Evolutionary conservation across 2,797 vertebrate species (phyloP), one percentile per base, ranked within the genome.

Genomic region (Melanotaenia trifasciata): DNA sequence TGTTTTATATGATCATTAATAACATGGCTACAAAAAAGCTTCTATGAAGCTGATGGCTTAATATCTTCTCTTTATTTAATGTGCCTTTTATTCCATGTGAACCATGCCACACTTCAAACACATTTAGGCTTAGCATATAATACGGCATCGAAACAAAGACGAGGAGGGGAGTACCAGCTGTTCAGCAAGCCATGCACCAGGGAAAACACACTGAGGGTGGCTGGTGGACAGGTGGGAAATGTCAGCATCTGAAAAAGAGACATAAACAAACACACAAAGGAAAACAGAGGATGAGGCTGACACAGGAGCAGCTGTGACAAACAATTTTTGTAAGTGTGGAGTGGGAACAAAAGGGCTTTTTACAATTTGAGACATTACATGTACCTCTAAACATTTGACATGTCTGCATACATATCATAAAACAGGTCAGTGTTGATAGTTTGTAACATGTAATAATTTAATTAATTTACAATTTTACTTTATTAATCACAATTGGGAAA

Each of bases 171-270:
- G 20, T 2, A 74, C 68, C 84, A 82, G 82, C 85, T 85, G 84
- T 72, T 79, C 63, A 50, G 62, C 22, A 67, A 70, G 67, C 51
- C 54, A 65, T 63, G 14, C 80, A 76, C 67, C 35, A 35, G 73
- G 62, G 79, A 70, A 72, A 81, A 76, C 76, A 74, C 64, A 64
- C 33, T 26, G 66, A 74, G 51, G 57, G 62, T 74, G 79, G 72
- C 62, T 61, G 69, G 73, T 68, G 81, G 80, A 86, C 85, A 89
- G 82, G 84, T 88, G 84, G 87, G 75, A 77, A 73, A 88, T 88
- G 87, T 83, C 84, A 83, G 82, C 73, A 26, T 81, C 70, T 84
- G 78, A 83, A 74, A 86, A 66, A 83, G 67, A 87, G 81, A 80
- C 67, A 65, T 64, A 74, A 51, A 83, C 76, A 85, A 40, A 70